Evolutionary conservation across 2,888 invertebrate species (phyloP), one percentile per base, ranked within the genome.

Genomic region (Lasiommata megera): DNA sequence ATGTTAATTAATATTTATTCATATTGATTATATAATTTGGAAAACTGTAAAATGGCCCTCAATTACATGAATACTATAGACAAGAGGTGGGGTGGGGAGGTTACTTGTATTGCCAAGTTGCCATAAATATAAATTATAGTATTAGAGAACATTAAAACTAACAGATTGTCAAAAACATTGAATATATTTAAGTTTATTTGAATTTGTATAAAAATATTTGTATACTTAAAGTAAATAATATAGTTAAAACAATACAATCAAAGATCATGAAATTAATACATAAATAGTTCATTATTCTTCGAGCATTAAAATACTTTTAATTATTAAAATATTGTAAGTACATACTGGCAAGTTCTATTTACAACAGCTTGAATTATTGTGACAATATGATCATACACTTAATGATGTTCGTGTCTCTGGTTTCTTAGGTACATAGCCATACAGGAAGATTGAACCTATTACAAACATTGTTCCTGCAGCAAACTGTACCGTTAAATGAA

Each of bases 371-470:
- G 36, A 23, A 38, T 54, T 47, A 51, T 53, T 38, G 43, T 9
- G 38, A 43, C 11, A 56, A 43, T 53, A 59, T 12, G 28, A 73
- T 84, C 80, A 88, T 73, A 88, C 89, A 75, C 78, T 84, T 64
- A 82, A 73, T 5, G 85, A 80, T 43, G 70, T 74, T 63, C 84
- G 72, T 23, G 74, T 65, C 60, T 85, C 86, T 38, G 79, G 71
- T 66, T 86, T 83, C 73, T 92, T 93, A 1, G 96, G 95, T 67
- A 94, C 94, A 77, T 96, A 94, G 54, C 96, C 94, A 80, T 99
- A 99, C 69, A 99, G 91, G 84, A 98, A 99, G 83, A 99, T 97
- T 0, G 99, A 98, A 52, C 94, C 92, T 69, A 99, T 99, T 1
- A 99, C 99, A 56, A 98, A 91, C 6, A 92, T 71, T 1, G 98